Base-by-base conservation (phyloP, 1,140 invertebrate genomes). In the Diuraphis noxia region DNA sequence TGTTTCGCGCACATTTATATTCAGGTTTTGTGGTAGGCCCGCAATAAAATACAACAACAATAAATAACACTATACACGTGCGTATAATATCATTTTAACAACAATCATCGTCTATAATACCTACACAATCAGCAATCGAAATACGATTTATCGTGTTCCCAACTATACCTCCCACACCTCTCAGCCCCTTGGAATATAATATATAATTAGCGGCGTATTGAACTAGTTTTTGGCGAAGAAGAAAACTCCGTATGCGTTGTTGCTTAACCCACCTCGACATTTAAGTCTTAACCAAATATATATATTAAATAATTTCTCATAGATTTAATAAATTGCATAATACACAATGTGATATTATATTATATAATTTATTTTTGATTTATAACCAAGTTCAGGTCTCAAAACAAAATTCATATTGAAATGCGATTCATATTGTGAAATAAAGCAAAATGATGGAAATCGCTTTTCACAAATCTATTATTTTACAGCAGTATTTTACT, bases 1-100 rank as follows among this genome's bases (percentile, higher is more conserved):
- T 72, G 56, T 72, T 72, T 72, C 56, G 10, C 30, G 56, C 56
- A 72, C n/a, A 72, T 72, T n/a, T n/a, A n/a, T n/a, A 72, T 72
- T n/a, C 56, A 72, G 56, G 56, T 72, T 72, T 72, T 72, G 56
- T 72, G 56, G 56, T 72, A 72, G 56, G 56, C 56, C n/a, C 56
- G 56, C 56, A 72, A 72, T 72, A 72, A 72, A 72, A 72, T n/a
- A 72, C 56, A 13, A 63, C 56, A 72, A 63, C 13, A 63, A 63
- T 63, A 63, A 63, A 13, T 30, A 63, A 63, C 52, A 63, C 7
- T 63, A 63, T 63, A 63, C 56, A 9, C 56, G 30, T 13, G 13
- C 56, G 56, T n/a, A 2, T 72, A 46, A 72, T 72, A 72, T 72
- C 4, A 72, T 72, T 72, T 72, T n/a, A 72, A 72, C 56, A 72